Percentiles rank a stretch among this genome's conserved stretches.
These are phyloP conservation scores for Acrobasis consociella DNA, from an alignment of 2,888 invertebrate species.

Conservation along the genomic window DNA sequence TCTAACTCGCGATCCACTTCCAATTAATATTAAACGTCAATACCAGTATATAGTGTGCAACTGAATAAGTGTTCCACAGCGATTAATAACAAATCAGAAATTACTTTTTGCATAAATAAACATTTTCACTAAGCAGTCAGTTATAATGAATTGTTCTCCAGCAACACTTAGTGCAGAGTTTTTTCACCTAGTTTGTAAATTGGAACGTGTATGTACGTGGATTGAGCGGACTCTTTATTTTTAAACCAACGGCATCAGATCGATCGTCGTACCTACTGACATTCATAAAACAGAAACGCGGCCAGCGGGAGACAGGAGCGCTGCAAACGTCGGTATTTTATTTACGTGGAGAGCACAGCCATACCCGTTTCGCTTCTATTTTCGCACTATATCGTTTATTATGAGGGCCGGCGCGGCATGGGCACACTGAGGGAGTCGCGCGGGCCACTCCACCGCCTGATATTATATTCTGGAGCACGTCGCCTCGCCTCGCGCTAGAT, in stretches of 20 bases:
- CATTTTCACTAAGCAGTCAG: neutral
- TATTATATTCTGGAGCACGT: constrained; percentile 83
- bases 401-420: constrained; percentile 60
- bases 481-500: constrained; percentile 79
- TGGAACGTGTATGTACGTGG: constrained; percentile 42
- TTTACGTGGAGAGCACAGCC: constrained; percentile 68
- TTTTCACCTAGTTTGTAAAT: constrained; percentile 37
- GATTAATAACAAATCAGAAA: too few relatives aligned
- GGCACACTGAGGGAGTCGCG: constrained; percentile 57
- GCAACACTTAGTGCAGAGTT: constrained; percentile 3
- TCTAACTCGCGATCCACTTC: constrained; percentile 14
- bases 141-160: neutral
- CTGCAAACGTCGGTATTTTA: constrained; percentile 70
- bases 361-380: constrained; percentile 74
- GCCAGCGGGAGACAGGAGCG: constrained; percentile 59
- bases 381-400: constrained; percentile 76
- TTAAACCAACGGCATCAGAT: constrained; percentile 60
- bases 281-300: constrained; percentile 65
- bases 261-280: constrained; percentile 59
- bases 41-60: neutral
- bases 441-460: constrained; percentile 75
- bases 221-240: constrained; percentile 56
- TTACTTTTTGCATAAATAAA: too few relatives aligned
- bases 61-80: neutral
- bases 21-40: too few relatives aligned